Base-by-base conservation (phyloP, 2,888 invertebrate species). In the Dastarcus helophoroides region DNA sequence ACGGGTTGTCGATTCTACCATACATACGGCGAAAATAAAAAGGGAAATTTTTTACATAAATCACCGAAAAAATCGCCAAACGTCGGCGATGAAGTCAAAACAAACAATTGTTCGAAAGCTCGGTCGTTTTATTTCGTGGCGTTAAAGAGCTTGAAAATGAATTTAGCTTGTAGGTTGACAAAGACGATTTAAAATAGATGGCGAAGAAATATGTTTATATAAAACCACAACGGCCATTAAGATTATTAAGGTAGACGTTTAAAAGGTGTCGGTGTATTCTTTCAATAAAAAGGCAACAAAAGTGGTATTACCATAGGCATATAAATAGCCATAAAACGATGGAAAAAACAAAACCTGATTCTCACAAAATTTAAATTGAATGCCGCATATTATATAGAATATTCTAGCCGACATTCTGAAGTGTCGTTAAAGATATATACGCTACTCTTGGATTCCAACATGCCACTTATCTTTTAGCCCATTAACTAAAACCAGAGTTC, bases 321-420 rank as follows among this genome's bases (percentile, higher is more conserved):
- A 53, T 54, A 54, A 53, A 54, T 53, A 54, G 51, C 53, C 48
- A 53, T 53, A 52, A 52, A 53, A 49, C 50, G 48, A 45, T 48
- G 47, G 46, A 48, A 51, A 50, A 49, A 49, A 50, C 44, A 50
- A 50, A 50, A 48, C 49, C 44, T 50, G 50, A 50, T 54, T 54
- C 53, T 46, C 54, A 53, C 54, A 53, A 54, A 54, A 54, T 54
- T 54, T 54, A 53, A 54, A 54, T 54, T 54, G 53, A 54, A 54
- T 54, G 51, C 53, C 48, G 54, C 54, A 54, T 54, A 54, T 54
- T 54, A 54, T 54, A 53, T 52, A 47, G 54, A 53, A 54, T 53
- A 54, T 53, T 54, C 54, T 47, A 47, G 48, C 48, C 49, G 45
- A 50, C 53, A 53, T 53, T 54, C 53, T 54, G 46, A 51, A 50